phyloP scores from a whole-genome alignment of 2,113 vertebrate species.

The Gymnorhina tibicen region DNA sequence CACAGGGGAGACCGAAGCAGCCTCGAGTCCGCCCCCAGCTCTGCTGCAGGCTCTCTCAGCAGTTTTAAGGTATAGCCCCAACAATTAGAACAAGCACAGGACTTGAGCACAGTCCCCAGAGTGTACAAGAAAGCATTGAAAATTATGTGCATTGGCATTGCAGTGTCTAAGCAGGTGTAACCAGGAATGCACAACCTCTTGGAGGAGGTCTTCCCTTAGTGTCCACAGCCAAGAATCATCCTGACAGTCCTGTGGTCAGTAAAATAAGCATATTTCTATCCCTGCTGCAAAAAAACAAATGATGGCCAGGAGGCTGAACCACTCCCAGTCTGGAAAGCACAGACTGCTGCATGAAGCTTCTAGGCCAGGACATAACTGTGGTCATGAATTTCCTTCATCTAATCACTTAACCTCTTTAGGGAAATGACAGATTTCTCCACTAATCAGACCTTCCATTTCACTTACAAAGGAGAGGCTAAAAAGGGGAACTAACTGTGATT shows the following conservation, averaged over 20 bases:
- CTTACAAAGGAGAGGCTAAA: neutral
- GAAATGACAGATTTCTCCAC: neutral
- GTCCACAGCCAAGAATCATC: neutral
- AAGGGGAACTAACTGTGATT: neutral
- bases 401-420: neutral
- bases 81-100: neutral
- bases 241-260: neutral
- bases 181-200: neutral
- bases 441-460: neutral
- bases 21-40: accelerated
- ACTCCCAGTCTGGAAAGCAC: neutral
- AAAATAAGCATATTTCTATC: neutral
- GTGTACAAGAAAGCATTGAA: accelerated
- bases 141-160: neutral
- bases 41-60: neutral
- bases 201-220: neutral
- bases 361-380: neutral
- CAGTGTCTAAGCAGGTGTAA: neutral
- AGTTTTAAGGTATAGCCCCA: neutral
- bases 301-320: neutral
- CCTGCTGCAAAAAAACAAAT: neutral
- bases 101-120: neutral
- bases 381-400: neutral
- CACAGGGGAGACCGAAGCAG: accelerated
- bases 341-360: neutral